Evolutionary conservation across 2,888 invertebrate genomes (phyloP).

Genomic region (Erebia epiphron): DNA sequence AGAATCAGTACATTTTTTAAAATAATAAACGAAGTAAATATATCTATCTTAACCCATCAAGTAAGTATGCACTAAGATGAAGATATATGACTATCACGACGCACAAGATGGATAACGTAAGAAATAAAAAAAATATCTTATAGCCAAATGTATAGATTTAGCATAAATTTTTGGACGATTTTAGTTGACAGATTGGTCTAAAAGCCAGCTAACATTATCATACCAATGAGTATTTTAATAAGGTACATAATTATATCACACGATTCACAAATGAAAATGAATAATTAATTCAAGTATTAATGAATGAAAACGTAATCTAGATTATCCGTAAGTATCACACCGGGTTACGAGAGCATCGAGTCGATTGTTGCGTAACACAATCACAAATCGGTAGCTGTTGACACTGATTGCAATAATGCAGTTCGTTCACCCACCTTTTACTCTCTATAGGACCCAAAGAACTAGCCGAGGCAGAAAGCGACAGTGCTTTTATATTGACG

Average conservation of each 20-base stretch:
- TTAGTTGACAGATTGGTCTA: too few species aligned
- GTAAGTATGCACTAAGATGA: too few species aligned
- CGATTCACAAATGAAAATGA: not conserved
- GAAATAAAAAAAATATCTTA: too few species aligned
- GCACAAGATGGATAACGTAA: too few species aligned
- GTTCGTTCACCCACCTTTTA: slow-evolving; percentile 78
- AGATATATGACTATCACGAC: too few species aligned
- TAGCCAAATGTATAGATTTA: too few species aligned
- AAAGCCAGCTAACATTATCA: too few species aligned
- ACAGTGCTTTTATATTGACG: slow-evolving; percentile 78
- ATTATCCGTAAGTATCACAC: slow-evolving; percentile 42
- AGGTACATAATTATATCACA: not conserved
- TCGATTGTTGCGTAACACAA: slow-evolving; percentile 49
- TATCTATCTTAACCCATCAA: too few species aligned
- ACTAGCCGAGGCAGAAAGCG: slow-evolving; percentile 75
- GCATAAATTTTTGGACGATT: too few species aligned
- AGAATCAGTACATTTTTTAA: too few species aligned
- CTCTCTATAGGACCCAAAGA: slow-evolving; percentile 71
- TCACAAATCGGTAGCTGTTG: slow-evolving; percentile 51
- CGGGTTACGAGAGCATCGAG: slow-evolving; percentile 43
- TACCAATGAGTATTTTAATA: too few species aligned
- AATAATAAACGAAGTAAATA: too few species aligned
- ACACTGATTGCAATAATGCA: slow-evolving; percentile 50
- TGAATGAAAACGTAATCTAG: slow-evolving; percentile 23
- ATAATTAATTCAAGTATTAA: not conserved